Evolutionary conservation across 2,797 vertebrate genomes (phyloP), one percentile per base, ranked within the genome.

Genomic region (Danio tinwini): DNA sequence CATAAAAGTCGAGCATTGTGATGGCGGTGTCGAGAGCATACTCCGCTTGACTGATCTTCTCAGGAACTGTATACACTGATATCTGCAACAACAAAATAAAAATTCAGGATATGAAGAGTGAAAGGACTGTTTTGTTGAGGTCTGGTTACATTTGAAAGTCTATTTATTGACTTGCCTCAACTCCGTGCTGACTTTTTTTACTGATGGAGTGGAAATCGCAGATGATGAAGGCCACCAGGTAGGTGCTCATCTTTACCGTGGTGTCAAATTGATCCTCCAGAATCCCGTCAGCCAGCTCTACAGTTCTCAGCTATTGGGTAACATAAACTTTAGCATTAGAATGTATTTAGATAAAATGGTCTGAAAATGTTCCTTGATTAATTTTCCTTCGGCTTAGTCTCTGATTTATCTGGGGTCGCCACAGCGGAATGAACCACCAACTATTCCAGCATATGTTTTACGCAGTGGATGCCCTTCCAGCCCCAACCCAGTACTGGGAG

Each of bases 241-340:
- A 98, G 0, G 96, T 97, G 86, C 96, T 97, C 97, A 99, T 97
- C 91, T 92, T 96, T 19, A 98, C 94, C 1, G 93, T 96, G 63
- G 93, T 92, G 84, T 94, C 95, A 82, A 97, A 98, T 71, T 95
- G 90, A 88, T 98, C 97, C 87, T 99, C 95, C 14, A 96, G 80
- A 39, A 98, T 90, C 81, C 93, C 92, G 9, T 91, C 91, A 0
- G 89, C 85, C 50, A 97, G 14, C 11, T 69, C 86, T 70, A 96
- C 87, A 0, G 96, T 95, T 85, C 93, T 95, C 39, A 95, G 83
- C 96, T 98, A 69, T 52, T 87, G 82, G 45, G 72, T 6, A n/a
- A 11, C 49, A 72, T 58, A 29, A 44, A 6, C 13, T 21, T 44
- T 29, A 29, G n/a, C n/a, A 5, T 42, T 70, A 29, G 29, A 29